Conservation (phyloP, 2,797 vertebrate species). For the Tauraco hartlaubi region DNA sequence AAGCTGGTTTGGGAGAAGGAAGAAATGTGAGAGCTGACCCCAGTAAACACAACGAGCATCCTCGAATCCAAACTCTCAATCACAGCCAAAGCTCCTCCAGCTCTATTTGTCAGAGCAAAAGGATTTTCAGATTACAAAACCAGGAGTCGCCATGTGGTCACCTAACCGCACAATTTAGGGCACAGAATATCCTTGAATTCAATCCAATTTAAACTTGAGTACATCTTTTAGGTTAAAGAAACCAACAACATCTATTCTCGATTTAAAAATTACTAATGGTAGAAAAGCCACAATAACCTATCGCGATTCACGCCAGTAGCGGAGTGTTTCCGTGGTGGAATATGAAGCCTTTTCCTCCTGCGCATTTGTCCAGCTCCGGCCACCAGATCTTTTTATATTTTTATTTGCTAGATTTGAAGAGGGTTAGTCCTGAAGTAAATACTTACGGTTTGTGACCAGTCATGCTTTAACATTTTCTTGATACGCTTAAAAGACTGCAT, state of each 20-base stretch:
- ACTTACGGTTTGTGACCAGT: neutral
- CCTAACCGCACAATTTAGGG: conserved; percentile 38
- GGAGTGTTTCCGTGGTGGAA: neutral
- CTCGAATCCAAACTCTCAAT: neutral
- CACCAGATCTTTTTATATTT: conserved; percentile 35
- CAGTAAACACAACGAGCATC: neutral
- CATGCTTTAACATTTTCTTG: neutral
- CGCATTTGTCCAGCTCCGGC: neutral
- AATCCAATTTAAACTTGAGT: conserved; percentile 30
- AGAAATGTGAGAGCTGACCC: conserved; percentile 7
- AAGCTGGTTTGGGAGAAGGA: conserved; percentile 7
- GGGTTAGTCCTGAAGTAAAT: neutral
- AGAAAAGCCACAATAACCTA: conserved; percentile 54
- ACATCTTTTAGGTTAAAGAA: conserved; percentile 11
- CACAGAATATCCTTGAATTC: conserved; percentile 52
- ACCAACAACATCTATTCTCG: conserved; percentile 39
- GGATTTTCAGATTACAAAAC: conserved; percentile 61
- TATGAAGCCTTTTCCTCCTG: neutral
- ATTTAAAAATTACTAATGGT: conserved; percentile 48
- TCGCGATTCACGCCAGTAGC: neutral
- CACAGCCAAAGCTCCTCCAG: neutral
- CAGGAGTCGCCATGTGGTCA: conserved; percentile 9
- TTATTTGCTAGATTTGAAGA: neutral
- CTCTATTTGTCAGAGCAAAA: conserved; percentile 16
- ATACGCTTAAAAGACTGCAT: neutral